Evolutionary conservation across 2,888 invertebrate species (phyloP).

Genomic region (Archips xylosteana): DNA sequence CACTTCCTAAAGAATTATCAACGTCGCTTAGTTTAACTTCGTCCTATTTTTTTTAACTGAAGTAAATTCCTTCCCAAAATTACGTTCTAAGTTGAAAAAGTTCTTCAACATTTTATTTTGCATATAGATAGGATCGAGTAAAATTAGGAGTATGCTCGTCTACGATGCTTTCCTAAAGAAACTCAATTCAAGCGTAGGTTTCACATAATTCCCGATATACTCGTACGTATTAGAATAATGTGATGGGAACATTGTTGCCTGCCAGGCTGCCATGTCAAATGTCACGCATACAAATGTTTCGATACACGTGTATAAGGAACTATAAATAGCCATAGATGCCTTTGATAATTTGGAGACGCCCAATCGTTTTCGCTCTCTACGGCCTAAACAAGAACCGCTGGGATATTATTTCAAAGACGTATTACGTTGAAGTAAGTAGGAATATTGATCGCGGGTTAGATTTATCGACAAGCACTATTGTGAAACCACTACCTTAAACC

Average conservation of each 20-base stretch:
- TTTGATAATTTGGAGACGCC: conserved; percentile 4
- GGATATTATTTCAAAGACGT: conserved; percentile 4
- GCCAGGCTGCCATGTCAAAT: conserved; percentile 23
- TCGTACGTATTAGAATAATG: conserved; percentile 21
- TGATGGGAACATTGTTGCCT: conserved; percentile 29
- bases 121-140: conserved; percentile 5
- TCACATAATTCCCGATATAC: conserved; percentile 23
- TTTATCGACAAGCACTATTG: neutral
- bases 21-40: neutral
- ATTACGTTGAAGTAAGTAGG: neutral
- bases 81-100: neutral
- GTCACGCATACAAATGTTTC: conserved; percentile 34
- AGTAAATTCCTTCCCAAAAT: neutral
- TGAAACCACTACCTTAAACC: neutral
- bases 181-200: conserved; percentile 21
- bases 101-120: conserved; percentile 5
- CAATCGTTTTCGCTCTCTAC: neutral
- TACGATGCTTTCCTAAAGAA: neutral
- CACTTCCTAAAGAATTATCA: conserved; percentile 2
- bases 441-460: neutral
- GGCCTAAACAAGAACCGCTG: neutral
- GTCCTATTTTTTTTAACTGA: neutral
- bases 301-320: conserved; percentile 21
- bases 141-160: conserved; percentile 4
- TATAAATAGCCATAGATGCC: conserved; percentile 27